phyloP scores from a whole-genome alignment of 2,888 invertebrate species.

The Yponomeuta malinellus region DNA sequence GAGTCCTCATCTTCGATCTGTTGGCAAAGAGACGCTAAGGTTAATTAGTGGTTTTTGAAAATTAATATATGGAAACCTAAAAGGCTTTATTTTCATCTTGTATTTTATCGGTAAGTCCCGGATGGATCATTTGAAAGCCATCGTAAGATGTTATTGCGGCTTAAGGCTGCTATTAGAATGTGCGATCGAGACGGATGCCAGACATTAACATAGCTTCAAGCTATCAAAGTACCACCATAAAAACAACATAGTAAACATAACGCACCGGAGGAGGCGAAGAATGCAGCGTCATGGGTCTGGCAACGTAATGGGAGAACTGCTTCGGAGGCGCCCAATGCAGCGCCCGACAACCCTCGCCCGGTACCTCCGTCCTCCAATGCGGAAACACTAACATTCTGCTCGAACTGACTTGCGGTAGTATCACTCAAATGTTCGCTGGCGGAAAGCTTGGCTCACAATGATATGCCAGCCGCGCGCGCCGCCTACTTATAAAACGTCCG shows the following conservation, averaged over 20 bases:
- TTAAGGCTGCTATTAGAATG: too few species aligned
- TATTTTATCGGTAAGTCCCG: too few species aligned
- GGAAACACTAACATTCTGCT: constrained; percentile 65
- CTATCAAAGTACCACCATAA: too few species aligned
- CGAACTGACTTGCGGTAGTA: not conserved
- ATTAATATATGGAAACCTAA: not conserved
- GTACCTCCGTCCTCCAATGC: constrained; percentile 56
- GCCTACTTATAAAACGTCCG: constrained; percentile 70
- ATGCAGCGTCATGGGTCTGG: constrained; percentile 45
- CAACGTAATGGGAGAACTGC: constrained; percentile 62
- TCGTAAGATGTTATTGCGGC: too few species aligned
- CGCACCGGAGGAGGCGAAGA: constrained; percentile 60
- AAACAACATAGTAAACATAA: not conserved
- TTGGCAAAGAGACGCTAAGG: constrained; percentile 18
- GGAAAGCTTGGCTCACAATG: constrained; percentile 48
- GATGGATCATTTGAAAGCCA: too few species aligned
- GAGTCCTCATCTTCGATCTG: constrained; percentile 78
- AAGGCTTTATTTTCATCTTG: too few species aligned
- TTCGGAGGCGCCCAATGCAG: constrained; percentile 64
- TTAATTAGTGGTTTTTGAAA: not conserved
- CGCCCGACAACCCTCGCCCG: constrained; percentile 52
- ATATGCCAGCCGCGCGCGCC: constrained; percentile 42
- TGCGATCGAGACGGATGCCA: too few species aligned
- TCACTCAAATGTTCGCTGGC: not conserved
- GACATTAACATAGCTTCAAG: too few species aligned